Base-by-base conservation (phyloP, 2,797 vertebrate species). In the Enteromius mattozi region DNA sequence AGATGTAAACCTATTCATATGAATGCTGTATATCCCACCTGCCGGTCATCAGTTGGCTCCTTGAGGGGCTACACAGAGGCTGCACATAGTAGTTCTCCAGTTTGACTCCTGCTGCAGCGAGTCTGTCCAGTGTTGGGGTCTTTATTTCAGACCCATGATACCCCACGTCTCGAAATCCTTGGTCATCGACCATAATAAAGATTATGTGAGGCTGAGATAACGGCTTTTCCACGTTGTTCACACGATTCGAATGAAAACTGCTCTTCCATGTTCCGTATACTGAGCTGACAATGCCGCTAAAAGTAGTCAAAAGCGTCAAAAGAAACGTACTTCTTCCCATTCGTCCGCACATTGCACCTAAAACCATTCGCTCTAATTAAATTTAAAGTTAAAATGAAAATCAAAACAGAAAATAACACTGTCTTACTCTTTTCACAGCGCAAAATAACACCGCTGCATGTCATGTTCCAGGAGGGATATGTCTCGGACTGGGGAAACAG, bases 71-170 rank as follows among this genome's bases (percentile, higher is more conserved):
- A 92, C 98, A 99, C 76, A 99, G 97, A 17, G 98, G 98, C 90
- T 99, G 98, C 37, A 99, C 98, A 1, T 99, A 99, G 90, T 99
- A 99, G 85, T 98, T 99, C 94, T 99, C 98, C 93, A 99, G 94
- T 78, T 98, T 98, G 47, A 99, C 98, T 40, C 98, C 98, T 90
- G 97, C 94, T 0, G 95, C 95, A 0, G 98, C 98, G 45, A 99
- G 95, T 85, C 91, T 94, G 94, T 99, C 98, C 89, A 99, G 93
- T 0, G 97, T 97, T n/a, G 98, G 98, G 0, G 98, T 99, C 82
- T 96, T 96, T 90, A 99, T 98, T 92, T 99, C 98, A 0, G 98
- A 99, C 5, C 98, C 98, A 72, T 99, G 98, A 92, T 99, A 99
- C 2, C 98, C 98, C 6, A 99, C 96, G 45, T 99, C 98, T 89